Percentiles rank a stretch among this genome's conserved stretches.
Evolutionary conservation across 2,797 vertebrate genomes (phyloP).

Genomic region (Pipistrellus nathusii): DNA sequence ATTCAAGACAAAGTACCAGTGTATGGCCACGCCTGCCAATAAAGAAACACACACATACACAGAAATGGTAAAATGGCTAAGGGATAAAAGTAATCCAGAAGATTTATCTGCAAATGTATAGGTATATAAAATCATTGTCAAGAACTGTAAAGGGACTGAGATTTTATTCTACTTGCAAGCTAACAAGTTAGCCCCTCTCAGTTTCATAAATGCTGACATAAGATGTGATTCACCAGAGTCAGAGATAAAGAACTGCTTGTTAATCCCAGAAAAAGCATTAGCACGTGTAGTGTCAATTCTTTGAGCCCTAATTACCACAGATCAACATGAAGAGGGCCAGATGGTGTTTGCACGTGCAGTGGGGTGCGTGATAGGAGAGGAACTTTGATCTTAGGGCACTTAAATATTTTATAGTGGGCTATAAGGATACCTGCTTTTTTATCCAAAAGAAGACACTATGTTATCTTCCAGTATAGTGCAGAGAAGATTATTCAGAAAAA

Average conservation of each 20-base stretch:
- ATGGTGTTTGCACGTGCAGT: background rate
- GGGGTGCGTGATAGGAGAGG: background rate
- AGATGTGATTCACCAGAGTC: background rate
- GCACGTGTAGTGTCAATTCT: background rate
- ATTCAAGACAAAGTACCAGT: slow-evolving; percentile 1
- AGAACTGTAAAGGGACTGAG: background rate
- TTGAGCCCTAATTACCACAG: background rate
- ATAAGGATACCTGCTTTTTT: background rate
- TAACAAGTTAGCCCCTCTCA: background rate
- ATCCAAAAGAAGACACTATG: slow-evolving; percentile 1
- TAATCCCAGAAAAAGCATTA: slow-evolving; percentile 14
- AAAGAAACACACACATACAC: background rate
- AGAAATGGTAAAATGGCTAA: background rate
- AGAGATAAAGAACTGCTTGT: slow-evolving; percentile 23
- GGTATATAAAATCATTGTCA: background rate
- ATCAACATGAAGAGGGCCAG: background rate
- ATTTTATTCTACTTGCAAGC: background rate
- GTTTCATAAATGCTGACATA: background rate
- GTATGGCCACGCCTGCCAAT: background rate
- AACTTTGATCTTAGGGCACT: slow-evolving; percentile 5
- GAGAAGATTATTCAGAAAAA: background rate
- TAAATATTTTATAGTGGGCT: background rate
- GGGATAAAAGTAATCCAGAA: background rate
- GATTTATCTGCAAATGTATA: background rate
- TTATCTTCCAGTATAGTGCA: background rate